Evolutionary conservation across 1,140 invertebrate species (phyloP), one percentile per base, ranked within the genome.

Genomic region (Drosophila ogumai): DNA sequence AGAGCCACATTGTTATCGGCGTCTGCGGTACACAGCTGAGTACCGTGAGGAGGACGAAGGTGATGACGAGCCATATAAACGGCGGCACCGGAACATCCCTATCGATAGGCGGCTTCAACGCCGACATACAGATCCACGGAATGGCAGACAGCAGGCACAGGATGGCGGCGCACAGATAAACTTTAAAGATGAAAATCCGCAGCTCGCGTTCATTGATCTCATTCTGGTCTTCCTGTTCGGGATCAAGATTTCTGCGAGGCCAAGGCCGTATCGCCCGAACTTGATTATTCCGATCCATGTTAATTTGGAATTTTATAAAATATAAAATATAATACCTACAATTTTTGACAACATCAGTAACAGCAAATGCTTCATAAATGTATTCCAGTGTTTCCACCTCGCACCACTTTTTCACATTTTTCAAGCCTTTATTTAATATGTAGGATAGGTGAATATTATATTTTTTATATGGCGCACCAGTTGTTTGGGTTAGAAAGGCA

Each of bases 121-220:
- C 38, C 2, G 57, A 38, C 0, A 61, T 2, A 13, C 56, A 13
- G n/a, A 59, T 25, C 76, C 75, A 79, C 1, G 50, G 19, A 32
- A 63, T 41, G 1, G 40, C 22, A 3, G 75, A 46, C 3, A 71
- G 1, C 6, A 54, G 0, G 12, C 66, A 59, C 15, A 78, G 36
- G 8, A 13, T 0, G 4, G 15, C 3, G 19, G 58, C 22, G 13
- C 12, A 9, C 12, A 44, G 0, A 32, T 79, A 79, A 7, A 79
- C 67, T 3, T 12, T 13, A 0, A 55, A 28, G 6, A 52, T 32
- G 8, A 79, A 79, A 0, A 10, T 22, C 9, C 10, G 28, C 12
- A 65, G 17, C 0, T 40, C 28, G 0, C 40, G 50, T 8, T 43
- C n/a, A 17, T 12, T 15, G 2, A 71, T 47, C 13, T 56, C 4